phyloP scores from a whole-genome alignment of 2,113 vertebrate genomes.

The Camelus bactrianus region DNA sequence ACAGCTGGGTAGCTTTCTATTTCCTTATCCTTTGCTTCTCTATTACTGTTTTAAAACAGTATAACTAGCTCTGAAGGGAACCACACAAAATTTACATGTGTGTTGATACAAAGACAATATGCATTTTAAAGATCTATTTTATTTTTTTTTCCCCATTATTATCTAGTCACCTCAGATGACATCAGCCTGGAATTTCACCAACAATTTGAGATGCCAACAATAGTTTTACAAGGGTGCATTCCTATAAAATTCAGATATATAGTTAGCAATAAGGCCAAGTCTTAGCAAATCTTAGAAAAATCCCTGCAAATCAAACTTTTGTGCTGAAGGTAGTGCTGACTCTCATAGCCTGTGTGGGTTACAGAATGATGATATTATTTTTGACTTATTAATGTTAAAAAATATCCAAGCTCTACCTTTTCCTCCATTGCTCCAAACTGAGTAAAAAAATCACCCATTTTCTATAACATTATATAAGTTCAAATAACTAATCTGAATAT shows the following conservation, averaged over 20 bases:
- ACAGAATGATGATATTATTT: not conserved
- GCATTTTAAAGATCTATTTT: slow-evolving; percentile 44
- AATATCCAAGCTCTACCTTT: slow-evolving; percentile 12
- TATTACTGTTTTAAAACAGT: slow-evolving; percentile 65
- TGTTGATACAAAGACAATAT: not conserved
- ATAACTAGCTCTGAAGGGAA: slow-evolving; percentile 69
- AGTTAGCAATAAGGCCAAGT: not conserved
- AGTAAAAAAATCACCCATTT: slow-evolving; percentile 13
- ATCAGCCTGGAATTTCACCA: slow-evolving; percentile 22
- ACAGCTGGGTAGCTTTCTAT: slow-evolving; percentile 74
- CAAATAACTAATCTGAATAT: not conserved
- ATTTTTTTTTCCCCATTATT: not conserved
- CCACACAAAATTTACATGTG: slow-evolving; percentile 25
- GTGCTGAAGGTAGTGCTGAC: not conserved
- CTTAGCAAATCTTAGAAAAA: not conserved
- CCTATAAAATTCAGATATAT: slow-evolving; percentile 19
- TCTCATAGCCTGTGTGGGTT: not conserved
- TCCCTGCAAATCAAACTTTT: not conserved
- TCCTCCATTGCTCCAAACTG: not conserved
- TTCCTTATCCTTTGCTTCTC: slow-evolving; percentile 74
- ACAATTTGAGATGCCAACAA: not conserved
- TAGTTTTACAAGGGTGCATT: not conserved
- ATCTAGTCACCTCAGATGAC: slow-evolving; percentile 47
- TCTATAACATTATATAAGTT: not conserved
- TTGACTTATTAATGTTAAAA: slow-evolving; percentile 4